phyloP scores from a whole-genome alignment of 1,140 invertebrate species.

The Stegodyphus dumicola region DNA sequence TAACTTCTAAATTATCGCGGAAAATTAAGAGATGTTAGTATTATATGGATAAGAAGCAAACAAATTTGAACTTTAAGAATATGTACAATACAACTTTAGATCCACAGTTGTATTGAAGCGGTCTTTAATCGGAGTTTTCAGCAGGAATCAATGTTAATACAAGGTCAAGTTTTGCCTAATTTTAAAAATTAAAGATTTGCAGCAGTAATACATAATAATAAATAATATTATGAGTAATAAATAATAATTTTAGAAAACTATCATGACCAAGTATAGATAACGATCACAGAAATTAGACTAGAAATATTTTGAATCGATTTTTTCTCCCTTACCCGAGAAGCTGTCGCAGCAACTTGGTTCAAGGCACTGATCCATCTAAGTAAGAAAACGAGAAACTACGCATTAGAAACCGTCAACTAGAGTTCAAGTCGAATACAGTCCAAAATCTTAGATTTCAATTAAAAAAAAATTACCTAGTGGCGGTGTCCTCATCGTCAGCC shows the following conservation, averaged over 20 bases:
- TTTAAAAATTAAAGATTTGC: background rate
- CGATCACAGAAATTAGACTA: background rate
- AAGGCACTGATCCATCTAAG: conserved; percentile 73
- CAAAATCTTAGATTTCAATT: background rate
- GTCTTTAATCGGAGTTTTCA: no score
- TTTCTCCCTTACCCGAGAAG: conserved; percentile 65
- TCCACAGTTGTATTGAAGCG: no score
- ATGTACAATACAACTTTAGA: no score
- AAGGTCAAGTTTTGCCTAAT: background rate
- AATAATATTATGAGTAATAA: background rate
- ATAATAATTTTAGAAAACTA: background rate
- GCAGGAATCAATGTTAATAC: background rate
- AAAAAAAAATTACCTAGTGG: conserved; percentile 74
- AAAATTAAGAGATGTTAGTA: no score
- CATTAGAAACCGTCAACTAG: no score
- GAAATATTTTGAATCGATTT: background rate
- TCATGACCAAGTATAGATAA: background rate
- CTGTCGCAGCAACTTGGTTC: conserved; percentile 69
- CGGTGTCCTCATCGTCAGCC: conserved; percentile 80
- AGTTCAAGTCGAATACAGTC: no score
- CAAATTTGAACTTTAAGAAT: no score
- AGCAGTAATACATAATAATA: background rate
- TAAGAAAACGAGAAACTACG: conserved; percentile 10
- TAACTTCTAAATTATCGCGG: no score
- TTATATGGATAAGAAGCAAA: no score